Conservation (phyloP, 2,888 invertebrate genomes). For the Blomia tropicalis region DNA sequence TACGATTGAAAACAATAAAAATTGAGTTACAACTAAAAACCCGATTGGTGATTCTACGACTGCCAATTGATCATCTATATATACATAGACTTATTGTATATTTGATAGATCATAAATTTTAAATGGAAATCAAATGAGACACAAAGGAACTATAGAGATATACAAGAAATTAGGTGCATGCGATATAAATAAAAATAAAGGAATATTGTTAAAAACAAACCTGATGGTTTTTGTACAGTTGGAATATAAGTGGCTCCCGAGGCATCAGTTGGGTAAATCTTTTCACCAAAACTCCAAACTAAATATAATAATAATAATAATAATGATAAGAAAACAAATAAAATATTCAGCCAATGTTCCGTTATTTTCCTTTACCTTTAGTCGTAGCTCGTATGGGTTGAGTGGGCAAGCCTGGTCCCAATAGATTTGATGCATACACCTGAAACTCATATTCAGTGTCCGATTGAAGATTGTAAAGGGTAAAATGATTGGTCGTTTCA, state of each 20-base stretch:
- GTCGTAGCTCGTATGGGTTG: conserved; percentile 76
- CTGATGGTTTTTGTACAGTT: conserved; percentile 52
- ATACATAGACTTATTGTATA: too few species aligned
- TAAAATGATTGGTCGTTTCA: conserved; percentile 64
- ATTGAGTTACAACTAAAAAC: too few species aligned
- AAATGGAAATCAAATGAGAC: too few species aligned
- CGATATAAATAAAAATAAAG: neutral
- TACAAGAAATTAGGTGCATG: neutral
- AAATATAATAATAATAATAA: neutral
- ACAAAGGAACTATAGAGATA: neutral
- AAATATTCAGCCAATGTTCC: neutral
- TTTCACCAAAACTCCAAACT: conserved; percentile 49
- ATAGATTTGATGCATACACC: conserved; percentile 80
- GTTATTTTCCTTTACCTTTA: conserved; percentile 48
- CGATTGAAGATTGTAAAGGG: conserved; percentile 73
- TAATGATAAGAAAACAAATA: neutral
- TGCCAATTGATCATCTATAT: too few species aligned
- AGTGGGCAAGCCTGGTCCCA: conserved; percentile 91
- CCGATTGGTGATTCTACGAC: too few species aligned
- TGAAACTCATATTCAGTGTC: conserved; percentile 88
- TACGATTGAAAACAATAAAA: too few species aligned
- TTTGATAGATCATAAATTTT: too few species aligned
- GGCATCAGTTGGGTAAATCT: conserved; percentile 58
- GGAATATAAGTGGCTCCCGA: conserved; percentile 54
- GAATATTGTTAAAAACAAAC: conserved; percentile 44